phyloP scores from a whole-genome alignment of 1,140 invertebrate species.

The Zaprionus gabonicus region DNA sequence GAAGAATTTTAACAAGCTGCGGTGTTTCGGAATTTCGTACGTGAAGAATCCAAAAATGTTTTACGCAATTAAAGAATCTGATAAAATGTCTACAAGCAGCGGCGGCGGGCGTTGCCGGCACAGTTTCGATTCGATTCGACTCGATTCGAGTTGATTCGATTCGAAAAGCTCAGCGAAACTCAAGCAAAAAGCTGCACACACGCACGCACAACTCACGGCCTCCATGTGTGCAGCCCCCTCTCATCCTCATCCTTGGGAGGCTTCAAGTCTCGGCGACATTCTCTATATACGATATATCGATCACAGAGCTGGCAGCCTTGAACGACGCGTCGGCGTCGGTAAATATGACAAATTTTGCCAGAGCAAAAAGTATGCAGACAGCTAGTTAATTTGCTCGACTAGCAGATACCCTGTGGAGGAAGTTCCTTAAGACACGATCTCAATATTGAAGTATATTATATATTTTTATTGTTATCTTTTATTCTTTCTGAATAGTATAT shows the following conservation, averaged over 20 bases:
- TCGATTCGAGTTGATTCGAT: conserved; percentile 1
- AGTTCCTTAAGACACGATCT: not conserved
- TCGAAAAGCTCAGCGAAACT: conserved; percentile 19
- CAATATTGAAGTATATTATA: no score
- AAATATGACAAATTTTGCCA: conserved; percentile 79
- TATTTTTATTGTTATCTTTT: no score
- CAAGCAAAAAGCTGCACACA: conserved; percentile 34
- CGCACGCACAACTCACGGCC: conserved; percentile 17
- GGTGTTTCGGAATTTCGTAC: conserved; percentile 82
- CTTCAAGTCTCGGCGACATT: conserved; percentile 25
- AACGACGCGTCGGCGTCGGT: conserved; percentile 33
- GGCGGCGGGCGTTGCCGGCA: conserved; percentile 46
- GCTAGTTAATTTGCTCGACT: not conserved
- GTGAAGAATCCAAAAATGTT: conserved; percentile 83
- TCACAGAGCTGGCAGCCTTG: conserved; percentile 55
- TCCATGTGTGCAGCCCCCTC: not conserved
- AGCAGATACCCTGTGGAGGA: not conserved
- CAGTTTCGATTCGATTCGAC: conserved; percentile 16
- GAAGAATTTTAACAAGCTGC: conserved; percentile 82
- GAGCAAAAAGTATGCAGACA: conserved; percentile 29
- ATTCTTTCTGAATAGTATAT: no score
- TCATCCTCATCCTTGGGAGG: not conserved
- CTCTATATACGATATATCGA: conserved; percentile 59
- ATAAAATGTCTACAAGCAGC: conserved; percentile 79
- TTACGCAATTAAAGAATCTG: conserved; percentile 83